These are phyloP conservation scores for Pomacea canaliculata DNA, from an alignment of 2,888 invertebrate genomes.

Conservation along the genomic window DNA sequence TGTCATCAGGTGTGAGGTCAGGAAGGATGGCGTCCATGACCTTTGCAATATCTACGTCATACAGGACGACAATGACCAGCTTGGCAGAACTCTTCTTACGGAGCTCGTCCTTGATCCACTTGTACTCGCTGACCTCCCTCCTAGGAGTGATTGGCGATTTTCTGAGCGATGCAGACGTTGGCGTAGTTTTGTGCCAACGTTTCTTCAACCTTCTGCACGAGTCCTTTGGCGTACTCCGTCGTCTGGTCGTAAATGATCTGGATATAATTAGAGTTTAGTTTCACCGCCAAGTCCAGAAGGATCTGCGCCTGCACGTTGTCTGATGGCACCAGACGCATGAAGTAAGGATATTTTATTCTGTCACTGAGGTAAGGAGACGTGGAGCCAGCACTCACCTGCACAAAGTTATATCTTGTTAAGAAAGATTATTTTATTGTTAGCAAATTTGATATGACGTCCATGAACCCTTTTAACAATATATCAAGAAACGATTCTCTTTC, in stretches of 20 bases:
- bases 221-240: slow-evolving; percentile 15
- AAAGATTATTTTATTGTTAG: too few species aligned
- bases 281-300: slow-evolving; percentile 26
- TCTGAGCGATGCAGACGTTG: slow-evolving; percentile 17
- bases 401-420: not conserved
- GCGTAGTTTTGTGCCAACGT: too few species aligned
- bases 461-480: too few species aligned
- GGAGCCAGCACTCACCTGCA: slow-evolving; percentile 37
- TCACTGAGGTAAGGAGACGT: slow-evolving; percentile 51
- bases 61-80: slow-evolving; percentile 11
- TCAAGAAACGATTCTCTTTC: too few species aligned
- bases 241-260: slow-evolving; percentile 32
- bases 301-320: slow-evolving; percentile 45
- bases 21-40: slow-evolving; percentile 16
- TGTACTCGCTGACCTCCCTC: slow-evolving; percentile 4
- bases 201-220: slow-evolving; percentile 1
- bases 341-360: slow-evolving; percentile 46
- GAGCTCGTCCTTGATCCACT: slow-evolving; percentile 11
- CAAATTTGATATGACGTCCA: too few species aligned
- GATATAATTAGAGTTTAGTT: slow-evolving; percentile 28
- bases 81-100: slow-evolving; percentile 3
- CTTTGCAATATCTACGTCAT: slow-evolving; percentile 4
- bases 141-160: not conserved
- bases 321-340: slow-evolving; percentile 53
- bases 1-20: not conserved